Conservation (phyloP, 2,113 vertebrate genomes). For the Rana temporaria region DNA sequence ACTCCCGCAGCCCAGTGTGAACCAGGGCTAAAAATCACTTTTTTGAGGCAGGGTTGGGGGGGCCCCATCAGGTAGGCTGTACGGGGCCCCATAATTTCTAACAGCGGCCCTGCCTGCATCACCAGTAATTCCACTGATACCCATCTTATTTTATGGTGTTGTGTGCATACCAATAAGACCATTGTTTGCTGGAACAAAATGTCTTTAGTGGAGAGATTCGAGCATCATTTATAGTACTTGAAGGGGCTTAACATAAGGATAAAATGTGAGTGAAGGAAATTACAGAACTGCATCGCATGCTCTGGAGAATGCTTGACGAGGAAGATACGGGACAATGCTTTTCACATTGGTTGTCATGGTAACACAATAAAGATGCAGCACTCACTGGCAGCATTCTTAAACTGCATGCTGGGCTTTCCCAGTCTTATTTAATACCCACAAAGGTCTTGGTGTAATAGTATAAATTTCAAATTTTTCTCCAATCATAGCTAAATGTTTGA, state of each 20-base stretch:
- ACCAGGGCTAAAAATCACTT: too few relatives aligned
- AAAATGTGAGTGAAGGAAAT: slow-evolving; percentile 15
- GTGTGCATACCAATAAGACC: not conserved
- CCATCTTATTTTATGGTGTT: not conserved
- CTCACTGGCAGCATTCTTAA: slow-evolving; percentile 14
- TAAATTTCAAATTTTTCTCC: slow-evolving; percentile 2
- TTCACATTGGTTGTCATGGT: slow-evolving; percentile 25
- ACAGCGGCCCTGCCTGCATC: too few relatives aligned
- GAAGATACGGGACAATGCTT: slow-evolving; percentile 10
- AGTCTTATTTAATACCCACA: slow-evolving; percentile 10
- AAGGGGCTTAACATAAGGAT: slow-evolving; percentile 16
- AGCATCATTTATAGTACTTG: not conserved
- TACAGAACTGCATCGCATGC: not conserved
- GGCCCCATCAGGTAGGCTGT: too few relatives aligned
- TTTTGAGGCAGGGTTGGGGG: too few relatives aligned
- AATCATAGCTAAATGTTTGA: not conserved
- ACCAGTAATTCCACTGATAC: too few relatives aligned
- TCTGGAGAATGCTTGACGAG: not conserved
- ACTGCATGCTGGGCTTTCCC: slow-evolving; percentile 16
- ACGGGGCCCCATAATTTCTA: too few relatives aligned
- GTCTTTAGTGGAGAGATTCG: not conserved
- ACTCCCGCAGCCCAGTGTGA: too few relatives aligned
- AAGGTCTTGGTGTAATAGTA: not conserved
- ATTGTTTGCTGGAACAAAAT: not conserved
- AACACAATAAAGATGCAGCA: slow-evolving; percentile 36